phyloP scores from a whole-genome alignment of 2,888 invertebrate genomes.

The Pristionchus mayeri region DNA sequence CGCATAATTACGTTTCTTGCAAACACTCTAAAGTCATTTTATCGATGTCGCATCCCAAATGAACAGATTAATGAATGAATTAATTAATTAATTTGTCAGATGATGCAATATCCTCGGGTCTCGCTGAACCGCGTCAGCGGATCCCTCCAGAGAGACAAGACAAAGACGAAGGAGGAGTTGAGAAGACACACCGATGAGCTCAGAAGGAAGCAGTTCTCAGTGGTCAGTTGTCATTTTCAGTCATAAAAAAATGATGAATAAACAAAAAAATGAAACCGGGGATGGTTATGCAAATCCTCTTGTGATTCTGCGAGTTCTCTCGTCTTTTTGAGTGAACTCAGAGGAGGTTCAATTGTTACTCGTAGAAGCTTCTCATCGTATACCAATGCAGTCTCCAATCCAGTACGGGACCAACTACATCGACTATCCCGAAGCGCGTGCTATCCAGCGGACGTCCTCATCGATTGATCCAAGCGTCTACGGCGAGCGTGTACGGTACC shows the following conservation, averaged over 20 bases:
- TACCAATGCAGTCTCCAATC: neutral
- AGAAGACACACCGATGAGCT: constrained; percentile 45
- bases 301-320: too few relatives aligned
- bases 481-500: neutral
- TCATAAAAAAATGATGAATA: too few relatives aligned
- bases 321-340: too few relatives aligned
- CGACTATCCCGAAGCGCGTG: neutral
- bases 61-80: too few relatives aligned
- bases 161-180: constrained; percentile 1
- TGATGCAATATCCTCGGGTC: constrained; percentile 13
- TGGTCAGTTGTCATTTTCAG: neutral
- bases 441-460: neutral
- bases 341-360: too few relatives aligned
- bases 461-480: constrained; percentile 24
- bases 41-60: too few relatives aligned
- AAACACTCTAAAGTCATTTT: too few relatives aligned
- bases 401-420: neutral
- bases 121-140: constrained; percentile 28
- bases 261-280: neutral
- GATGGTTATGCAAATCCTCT: too few relatives aligned
- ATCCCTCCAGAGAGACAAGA: neutral
- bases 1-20: too few relatives aligned
- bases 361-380: too few relatives aligned
- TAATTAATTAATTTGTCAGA: neutral
- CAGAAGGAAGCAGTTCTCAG: constrained; percentile 34